Evolutionary conservation across 2,797 vertebrate genomes (phyloP), one percentile per base, ranked within the genome.

Genomic region (Antrozous pallidus): DNA sequence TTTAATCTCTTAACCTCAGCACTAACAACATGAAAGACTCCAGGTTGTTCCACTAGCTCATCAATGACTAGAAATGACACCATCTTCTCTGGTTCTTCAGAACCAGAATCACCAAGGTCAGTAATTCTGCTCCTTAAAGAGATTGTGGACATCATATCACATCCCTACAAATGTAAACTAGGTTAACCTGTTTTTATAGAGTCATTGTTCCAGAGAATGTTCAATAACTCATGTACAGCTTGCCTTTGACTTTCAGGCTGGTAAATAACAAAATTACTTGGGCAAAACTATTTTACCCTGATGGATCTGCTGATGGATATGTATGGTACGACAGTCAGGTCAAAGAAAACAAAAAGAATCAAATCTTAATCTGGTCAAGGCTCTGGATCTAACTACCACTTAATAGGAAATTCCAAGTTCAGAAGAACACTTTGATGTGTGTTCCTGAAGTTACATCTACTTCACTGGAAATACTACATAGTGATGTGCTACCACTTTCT

Each of bases 241-340:
- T 8, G 40, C 14, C 56, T 92, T 93, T 74, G 63, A 73, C 38
- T 92, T 95, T 79, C 51, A 71, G 47, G 36, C 26, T 93, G 20
- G 45, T 88, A 88, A 84, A 78, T 71, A 79, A 70, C 47, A 70
- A 63, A 14, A 67, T 89, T 54, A 86, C 75, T 94, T 77, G 89
- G 83, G 36, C 14, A 78, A 79, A 31, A 58, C 26, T 71, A 28
- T 71, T 71, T 36, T n/a, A 49, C 26, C 73, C 58, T 67, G 61
- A 74, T 51, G 45, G 8, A 75, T 65, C 51, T 93, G 45, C 36
- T 33, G 31, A 79, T 6, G 31, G 73, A 85, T 17, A 1, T 58
- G 16, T 45, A 18, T 70, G 54, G 86, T 36, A 58, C 20, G 61
- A 67, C 20, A 51, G 9, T 63, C 36, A 67, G 6, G 20, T 54